Evolutionary conservation across 2,113 vertebrate genomes (phyloP).

Genomic region (Hassar affinis): DNA sequence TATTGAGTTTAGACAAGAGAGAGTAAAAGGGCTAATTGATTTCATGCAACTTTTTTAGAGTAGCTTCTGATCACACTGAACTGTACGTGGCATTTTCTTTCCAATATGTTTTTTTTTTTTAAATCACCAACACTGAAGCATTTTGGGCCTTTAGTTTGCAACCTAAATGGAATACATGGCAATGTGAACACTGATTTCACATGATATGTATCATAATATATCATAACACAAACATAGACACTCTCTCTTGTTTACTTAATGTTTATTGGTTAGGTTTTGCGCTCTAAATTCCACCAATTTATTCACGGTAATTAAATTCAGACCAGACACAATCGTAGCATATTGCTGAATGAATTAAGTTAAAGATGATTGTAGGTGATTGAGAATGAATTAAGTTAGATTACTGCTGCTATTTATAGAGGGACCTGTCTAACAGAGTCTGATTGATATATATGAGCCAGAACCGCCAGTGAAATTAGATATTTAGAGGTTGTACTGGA

Average conservation of each 20-base stretch:
- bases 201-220: not conserved
- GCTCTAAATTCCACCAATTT: conserved; percentile 17
- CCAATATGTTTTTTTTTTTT: not conserved
- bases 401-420: conserved; percentile 52
- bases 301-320: conserved; percentile 54
- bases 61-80: no score
- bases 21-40: not conserved
- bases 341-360: conserved; percentile 49
- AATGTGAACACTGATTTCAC: not conserved
- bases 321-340: conserved; percentile 32
- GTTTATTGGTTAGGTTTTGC: conserved; percentile 35
- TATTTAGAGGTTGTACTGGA: conserved; percentile 43
- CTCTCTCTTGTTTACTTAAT: conserved; percentile 32
- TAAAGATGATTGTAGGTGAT: conserved; percentile 32
- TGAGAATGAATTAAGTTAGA: conserved; percentile 51
- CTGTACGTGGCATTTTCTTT: not conserved
- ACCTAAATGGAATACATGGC: not conserved
- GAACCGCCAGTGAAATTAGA: conserved; percentile 46
- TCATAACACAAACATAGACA: not conserved
- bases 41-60: not conserved
- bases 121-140: not conserved
- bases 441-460: conserved; percentile 61
- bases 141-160: not conserved
- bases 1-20: not conserved
- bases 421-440: conserved; percentile 25